Conservation (phyloP, 2,113 vertebrate genomes). For the Scortum barcoo region DNA sequence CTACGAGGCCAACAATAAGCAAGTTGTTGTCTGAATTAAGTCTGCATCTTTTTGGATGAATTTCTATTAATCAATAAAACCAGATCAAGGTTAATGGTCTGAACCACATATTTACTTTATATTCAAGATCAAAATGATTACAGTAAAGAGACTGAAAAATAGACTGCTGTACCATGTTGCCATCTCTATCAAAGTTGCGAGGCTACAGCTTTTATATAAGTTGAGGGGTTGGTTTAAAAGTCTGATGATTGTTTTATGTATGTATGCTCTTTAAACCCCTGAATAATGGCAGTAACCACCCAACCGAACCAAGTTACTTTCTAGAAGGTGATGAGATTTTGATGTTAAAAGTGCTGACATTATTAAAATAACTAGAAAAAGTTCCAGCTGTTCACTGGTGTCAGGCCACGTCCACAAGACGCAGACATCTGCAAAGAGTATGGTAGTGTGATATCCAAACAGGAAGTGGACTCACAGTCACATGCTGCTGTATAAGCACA, state of each 20-base stretch:
- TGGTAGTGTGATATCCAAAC: background rate
- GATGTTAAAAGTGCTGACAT: background rate
- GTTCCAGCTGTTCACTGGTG: background rate
- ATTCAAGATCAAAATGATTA: background rate
- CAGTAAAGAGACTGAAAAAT: background rate
- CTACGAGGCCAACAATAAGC: background rate
- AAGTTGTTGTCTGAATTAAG: background rate
- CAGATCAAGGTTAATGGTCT: background rate
- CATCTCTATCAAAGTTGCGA: background rate
- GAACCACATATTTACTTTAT: background rate
- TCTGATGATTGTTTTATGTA: background rate
- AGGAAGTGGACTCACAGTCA: background rate
- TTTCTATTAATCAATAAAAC: background rate
- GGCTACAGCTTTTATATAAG: background rate
- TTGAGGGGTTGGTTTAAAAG: background rate
- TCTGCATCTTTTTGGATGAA: background rate
- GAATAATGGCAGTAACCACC: background rate
- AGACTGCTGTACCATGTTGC: background rate
- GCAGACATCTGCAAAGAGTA: background rate
- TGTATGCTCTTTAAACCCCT: background rate
- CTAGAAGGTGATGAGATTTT: background rate
- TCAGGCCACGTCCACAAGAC: background rate
- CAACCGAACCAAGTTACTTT: background rate
- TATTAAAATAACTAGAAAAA: background rate
- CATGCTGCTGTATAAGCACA: constrained; percentile 1